Evolutionary conservation across 2,113 vertebrate species (phyloP).

Genomic region (Oceanodroma tethys): DNA sequence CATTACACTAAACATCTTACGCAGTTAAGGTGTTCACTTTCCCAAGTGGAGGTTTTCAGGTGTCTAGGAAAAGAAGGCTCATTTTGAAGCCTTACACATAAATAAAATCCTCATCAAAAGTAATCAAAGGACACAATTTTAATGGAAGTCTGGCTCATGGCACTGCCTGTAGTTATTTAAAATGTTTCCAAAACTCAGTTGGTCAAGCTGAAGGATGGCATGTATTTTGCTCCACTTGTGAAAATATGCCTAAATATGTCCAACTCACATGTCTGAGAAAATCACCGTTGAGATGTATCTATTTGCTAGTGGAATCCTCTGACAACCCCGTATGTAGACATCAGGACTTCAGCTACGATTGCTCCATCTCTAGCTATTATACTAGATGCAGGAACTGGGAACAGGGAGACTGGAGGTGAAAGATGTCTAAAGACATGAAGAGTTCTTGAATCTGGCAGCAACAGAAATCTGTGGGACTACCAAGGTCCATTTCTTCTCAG

Average conservation of each 20-base stretch:
- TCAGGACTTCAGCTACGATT: background rate
- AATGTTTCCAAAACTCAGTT: background rate
- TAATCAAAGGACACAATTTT: background rate
- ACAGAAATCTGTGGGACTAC: background rate
- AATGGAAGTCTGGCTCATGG: background rate
- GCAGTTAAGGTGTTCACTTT: background rate
- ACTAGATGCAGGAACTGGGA: background rate
- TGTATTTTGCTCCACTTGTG: background rate
- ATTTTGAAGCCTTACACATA: background rate
- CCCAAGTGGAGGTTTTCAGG: background rate
- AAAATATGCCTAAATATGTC: background rate
- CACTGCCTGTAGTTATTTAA: background rate
- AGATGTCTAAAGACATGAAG: background rate
- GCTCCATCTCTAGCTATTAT: background rate
- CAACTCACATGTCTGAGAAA: rapidly evolving
- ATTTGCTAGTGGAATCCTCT: background rate
- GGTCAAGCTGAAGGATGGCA: background rate
- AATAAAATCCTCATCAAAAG: background rate
- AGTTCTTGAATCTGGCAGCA: background rate
- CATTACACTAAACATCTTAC: background rate
- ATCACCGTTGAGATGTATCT: background rate
- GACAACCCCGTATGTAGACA: background rate
- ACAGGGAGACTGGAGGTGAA: background rate
- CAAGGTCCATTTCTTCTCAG: background rate
- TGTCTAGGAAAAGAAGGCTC: background rate